Evolutionary conservation across 1,140 invertebrate genomes (phyloP).

Genomic region (Drosophila saltans): DNA sequence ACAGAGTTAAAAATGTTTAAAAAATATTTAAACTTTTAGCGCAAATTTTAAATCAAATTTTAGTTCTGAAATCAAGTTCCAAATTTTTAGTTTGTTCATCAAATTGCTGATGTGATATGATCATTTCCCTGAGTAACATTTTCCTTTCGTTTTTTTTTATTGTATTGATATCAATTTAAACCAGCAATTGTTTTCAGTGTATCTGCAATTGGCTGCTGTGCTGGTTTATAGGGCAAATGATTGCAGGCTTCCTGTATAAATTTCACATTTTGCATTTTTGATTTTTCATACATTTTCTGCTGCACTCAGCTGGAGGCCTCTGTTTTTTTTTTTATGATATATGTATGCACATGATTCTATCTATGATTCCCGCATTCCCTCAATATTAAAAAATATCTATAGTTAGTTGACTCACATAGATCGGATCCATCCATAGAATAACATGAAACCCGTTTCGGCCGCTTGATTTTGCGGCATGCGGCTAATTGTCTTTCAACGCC

Average conservation of each 20-base stretch:
- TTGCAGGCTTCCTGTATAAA: constrained; percentile 12
- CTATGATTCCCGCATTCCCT: not conserved
- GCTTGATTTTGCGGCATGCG: constrained; percentile 70
- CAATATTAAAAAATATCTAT: not conserved
- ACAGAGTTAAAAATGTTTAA: too few species aligned
- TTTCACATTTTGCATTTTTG: constrained; percentile 19
- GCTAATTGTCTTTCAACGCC: constrained; percentile 76
- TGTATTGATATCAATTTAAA: not conserved
- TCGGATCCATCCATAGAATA: constrained; percentile 19
- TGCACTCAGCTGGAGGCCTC: constrained; percentile 26
- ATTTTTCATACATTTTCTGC: constrained; percentile 17
- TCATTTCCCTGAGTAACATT: not conserved
- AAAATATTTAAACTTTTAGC: too few species aligned
- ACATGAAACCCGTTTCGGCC: constrained; percentile 58
- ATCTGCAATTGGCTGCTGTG: not conserved
- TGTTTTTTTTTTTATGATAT: not conserved
- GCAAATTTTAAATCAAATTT: too few species aligned
- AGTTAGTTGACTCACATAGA: constrained; percentile 7
- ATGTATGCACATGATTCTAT: not conserved
- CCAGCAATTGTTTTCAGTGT: not conserved
- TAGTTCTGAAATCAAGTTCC: too few species aligned
- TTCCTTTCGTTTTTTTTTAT: not conserved
- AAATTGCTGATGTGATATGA: too few species aligned
- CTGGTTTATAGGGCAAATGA: constrained; percentile 12
- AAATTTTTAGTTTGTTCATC: too few species aligned